Evolutionary conservation across 2,888 invertebrate species (phyloP).

Genomic region (Muscina levida): DNA sequence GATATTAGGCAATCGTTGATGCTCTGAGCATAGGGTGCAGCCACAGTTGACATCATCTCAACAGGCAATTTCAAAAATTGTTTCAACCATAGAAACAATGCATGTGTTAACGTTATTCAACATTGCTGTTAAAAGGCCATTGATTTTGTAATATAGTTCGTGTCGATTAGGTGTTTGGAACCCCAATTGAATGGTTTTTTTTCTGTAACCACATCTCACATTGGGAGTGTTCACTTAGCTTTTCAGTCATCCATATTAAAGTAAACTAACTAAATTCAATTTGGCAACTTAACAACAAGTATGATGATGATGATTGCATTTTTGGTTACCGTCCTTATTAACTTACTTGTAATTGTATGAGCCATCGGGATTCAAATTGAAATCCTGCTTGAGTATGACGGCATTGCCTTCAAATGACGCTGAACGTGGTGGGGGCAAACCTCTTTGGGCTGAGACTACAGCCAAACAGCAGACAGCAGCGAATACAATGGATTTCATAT

Average conservation of each 20-base stretch:
- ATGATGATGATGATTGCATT: constrained; percentile 24
- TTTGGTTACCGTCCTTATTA: constrained; percentile 6
- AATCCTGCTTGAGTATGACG: constrained; percentile 81
- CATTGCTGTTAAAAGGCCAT: too few species aligned
- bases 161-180: too few species aligned
- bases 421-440: constrained; percentile 73
- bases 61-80: too few species aligned
- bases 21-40: too few species aligned
- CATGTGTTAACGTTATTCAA: too few species aligned
- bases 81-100: too few species aligned
- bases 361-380: constrained; percentile 81
- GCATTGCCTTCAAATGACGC: constrained; percentile 79
- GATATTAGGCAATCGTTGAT: too few species aligned
- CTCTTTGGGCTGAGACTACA: constrained; percentile 77
- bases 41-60: too few species aligned
- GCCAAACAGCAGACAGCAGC: constrained; percentile 75
- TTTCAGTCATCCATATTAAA: constrained; percentile 28
- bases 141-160: too few species aligned
- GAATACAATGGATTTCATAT: constrained; percentile 77
- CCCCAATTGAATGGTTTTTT: too few species aligned
- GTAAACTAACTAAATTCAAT: too few species aligned
- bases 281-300: too few species aligned
- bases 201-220: constrained; percentile 12
- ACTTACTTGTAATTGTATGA: constrained; percentile 81
- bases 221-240: constrained; percentile 48